phyloP scores from a whole-genome alignment of 92 coral and sea anemone genomes.

The Palythoa caribaeorum region DNA sequence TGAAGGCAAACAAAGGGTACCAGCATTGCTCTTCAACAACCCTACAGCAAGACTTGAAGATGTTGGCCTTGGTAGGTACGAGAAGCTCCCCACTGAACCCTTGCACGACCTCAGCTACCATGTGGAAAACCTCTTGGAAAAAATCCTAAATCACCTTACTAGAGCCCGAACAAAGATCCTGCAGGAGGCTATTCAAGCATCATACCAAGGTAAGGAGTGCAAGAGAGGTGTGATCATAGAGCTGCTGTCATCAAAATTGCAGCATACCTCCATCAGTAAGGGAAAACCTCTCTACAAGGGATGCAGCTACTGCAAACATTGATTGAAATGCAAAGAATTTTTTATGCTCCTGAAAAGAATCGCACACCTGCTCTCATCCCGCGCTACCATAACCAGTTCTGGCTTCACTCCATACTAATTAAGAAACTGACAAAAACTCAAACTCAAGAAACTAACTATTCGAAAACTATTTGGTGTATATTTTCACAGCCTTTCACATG shows the following conservation, averaged over 20 bases:
- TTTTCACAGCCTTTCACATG: slow-evolving; percentile 64
- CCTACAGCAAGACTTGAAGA: not conserved
- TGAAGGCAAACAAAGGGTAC: not conserved
- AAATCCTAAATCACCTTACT: not conserved
- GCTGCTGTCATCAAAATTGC: not conserved
- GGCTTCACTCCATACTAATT: slow-evolving; percentile 61
- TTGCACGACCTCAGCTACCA: not conserved
- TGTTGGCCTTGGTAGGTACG: not conserved
- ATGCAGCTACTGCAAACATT: not conserved
- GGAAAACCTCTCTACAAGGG: not conserved
- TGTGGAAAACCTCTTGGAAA: not conserved
- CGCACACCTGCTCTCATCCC: slow-evolving; percentile 45
- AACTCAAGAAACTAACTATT: slow-evolving; percentile 54
- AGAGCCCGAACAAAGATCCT: not conserved
- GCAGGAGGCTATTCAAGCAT: not conserved
- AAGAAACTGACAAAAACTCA: slow-evolving; percentile 19
- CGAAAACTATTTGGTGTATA: slow-evolving; percentile 65
- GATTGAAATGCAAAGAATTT: not conserved
- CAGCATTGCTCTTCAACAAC: not conserved
- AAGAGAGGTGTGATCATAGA: not conserved
- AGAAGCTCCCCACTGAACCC: not conserved
- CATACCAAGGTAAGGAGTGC: not conserved
- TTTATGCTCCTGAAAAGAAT: not conserved
- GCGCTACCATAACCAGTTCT: slow-evolving; percentile 63
- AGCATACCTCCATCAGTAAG: not conserved